Percentiles rank a stretch among this genome's conserved stretches.
These are phyloP conservation scores for Myopa testacea DNA, from an alignment of 2,888 invertebrate genomes.

Conservation along the genomic window DNA sequence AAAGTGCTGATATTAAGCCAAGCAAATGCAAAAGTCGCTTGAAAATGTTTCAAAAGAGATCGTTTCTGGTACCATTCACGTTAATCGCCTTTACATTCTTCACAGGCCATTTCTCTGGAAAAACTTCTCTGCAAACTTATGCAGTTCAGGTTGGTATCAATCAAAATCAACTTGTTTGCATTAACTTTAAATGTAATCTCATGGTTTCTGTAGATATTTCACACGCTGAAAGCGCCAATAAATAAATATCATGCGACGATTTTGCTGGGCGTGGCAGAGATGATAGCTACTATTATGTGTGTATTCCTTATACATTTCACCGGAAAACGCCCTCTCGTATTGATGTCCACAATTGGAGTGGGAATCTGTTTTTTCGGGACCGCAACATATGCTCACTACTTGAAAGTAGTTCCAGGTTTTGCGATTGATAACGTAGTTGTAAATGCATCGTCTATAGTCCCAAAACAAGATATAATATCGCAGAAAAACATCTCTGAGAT, in stretches of 20 bases:
- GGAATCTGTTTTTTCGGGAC: slow-evolving; percentile 74
- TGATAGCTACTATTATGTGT: slow-evolving; percentile 76
- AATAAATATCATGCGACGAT: slow-evolving; percentile 82
- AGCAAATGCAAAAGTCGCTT: slow-evolving; percentile 56
- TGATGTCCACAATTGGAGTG: slow-evolving; percentile 77
- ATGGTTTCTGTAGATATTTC: slow-evolving; percentile 72
- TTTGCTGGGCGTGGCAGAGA: slow-evolving; percentile 77
- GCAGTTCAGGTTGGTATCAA: slow-evolving; percentile 72
- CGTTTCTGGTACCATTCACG: slow-evolving; percentile 77
- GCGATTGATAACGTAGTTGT: slow-evolving; percentile 66
- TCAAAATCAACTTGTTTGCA: not conserved
- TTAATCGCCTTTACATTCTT: slow-evolving; percentile 78
- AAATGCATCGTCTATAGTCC: slow-evolving; percentile 63
- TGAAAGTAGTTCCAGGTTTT: slow-evolving; percentile 66
- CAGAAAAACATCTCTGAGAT: slow-evolving; percentile 64
- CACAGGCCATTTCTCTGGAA: slow-evolving; percentile 81
- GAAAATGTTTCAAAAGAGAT: slow-evolving; percentile 71
- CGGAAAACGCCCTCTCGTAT: slow-evolving; percentile 78
- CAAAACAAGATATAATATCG: slow-evolving; percentile 61
- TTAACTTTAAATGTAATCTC: not conserved
- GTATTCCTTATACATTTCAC: slow-evolving; percentile 77
- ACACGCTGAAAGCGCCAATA: slow-evolving; percentile 77
- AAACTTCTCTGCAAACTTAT: slow-evolving; percentile 79
- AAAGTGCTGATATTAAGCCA: slow-evolving; percentile 45
- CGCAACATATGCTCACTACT: slow-evolving; percentile 66